These are phyloP conservation scores for Heliconius charithonia DNA, from an alignment of 2,888 invertebrate genomes.

Conservation along the genomic window DNA sequence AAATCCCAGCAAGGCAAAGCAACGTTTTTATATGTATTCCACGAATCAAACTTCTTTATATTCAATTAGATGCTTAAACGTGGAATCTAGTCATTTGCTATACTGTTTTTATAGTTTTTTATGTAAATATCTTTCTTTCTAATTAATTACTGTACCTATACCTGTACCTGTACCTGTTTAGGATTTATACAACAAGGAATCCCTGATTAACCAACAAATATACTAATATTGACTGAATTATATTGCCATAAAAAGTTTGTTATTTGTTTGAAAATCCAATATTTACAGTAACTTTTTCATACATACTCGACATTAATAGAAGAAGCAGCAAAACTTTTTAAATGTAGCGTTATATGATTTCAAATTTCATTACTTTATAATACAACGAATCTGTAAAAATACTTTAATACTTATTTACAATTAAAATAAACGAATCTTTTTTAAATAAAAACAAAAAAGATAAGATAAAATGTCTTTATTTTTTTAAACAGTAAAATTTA, in stretches of 20 bases:
- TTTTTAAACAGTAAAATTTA: not conserved
- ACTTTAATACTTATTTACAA: not conserved
- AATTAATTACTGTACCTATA: not conserved
- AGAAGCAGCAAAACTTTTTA: not conserved
- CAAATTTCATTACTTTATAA: no score
- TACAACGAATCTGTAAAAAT: not conserved
- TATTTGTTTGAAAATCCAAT: not conserved
- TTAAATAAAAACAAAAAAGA: not conserved
- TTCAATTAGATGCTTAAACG: slow-evolving; percentile 13
- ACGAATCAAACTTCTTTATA: slow-evolving; percentile 15
- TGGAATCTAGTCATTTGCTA: slow-evolving; percentile 2
- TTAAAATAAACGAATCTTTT: not conserved
- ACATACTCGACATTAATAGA: not conserved
- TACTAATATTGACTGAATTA: no score
- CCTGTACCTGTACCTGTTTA: not conserved
- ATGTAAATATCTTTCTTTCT: slow-evolving; percentile 3
- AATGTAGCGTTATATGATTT: no score
- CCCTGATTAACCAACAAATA: no score
- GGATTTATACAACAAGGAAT: no score
- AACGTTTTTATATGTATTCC: slow-evolving; percentile 21
- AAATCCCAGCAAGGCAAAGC: slow-evolving; percentile 6
- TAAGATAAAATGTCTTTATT: not conserved
- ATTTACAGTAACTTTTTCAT: not conserved
- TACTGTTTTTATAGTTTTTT: not conserved
- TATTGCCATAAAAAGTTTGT: no score